Conservation (phyloP, 2,888 invertebrate species). For the Caenorhabditis sulstoni region DNA sequence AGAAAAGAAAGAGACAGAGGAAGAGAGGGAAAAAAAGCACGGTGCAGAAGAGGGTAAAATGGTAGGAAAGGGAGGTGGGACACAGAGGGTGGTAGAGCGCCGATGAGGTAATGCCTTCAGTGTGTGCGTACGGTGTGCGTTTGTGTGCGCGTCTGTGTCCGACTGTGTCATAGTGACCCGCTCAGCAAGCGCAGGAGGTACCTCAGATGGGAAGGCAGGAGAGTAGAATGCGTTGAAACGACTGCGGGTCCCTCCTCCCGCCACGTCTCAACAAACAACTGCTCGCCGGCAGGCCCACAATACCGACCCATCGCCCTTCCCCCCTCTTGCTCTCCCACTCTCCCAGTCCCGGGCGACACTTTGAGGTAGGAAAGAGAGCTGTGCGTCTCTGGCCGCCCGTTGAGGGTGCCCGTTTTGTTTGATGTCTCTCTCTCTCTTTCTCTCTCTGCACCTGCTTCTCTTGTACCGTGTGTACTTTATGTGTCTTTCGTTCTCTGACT, state of each 20-base stretch:
- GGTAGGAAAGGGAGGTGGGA: no score
- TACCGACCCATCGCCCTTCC: not conserved
- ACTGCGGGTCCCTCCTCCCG: slow-evolving; percentile 6
- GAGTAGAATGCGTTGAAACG: slow-evolving; percentile 6
- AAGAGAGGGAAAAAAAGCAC: not conserved
- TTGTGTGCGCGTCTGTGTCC: slow-evolving; percentile 6
- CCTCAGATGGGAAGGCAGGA: not conserved
- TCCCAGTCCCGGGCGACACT: slow-evolving; percentile 11
- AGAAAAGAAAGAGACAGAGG: not conserved
- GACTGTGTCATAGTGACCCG: slow-evolving; percentile 10
- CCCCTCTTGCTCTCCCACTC: not conserved
- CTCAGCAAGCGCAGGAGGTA: not conserved
- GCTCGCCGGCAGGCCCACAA: not conserved
- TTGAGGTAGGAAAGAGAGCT: slow-evolving; percentile 15
- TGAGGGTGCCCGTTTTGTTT: slow-evolving; percentile 33
- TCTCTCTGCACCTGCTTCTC: slow-evolving; percentile 2
- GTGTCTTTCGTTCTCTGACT: slow-evolving; percentile 18
- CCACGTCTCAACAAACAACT: not conserved
- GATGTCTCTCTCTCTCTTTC: slow-evolving; percentile 26
- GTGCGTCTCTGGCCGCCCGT: slow-evolving; percentile 10
- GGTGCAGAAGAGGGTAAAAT: not conserved
- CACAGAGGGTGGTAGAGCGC: not conserved
- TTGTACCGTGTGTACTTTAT: slow-evolving; percentile 26
- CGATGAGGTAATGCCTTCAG: not conserved
- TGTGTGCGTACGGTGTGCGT: not conserved